These are phyloP conservation scores for Idaea straminata DNA, from an alignment of 2,888 invertebrate species.

Conservation along the genomic window DNA sequence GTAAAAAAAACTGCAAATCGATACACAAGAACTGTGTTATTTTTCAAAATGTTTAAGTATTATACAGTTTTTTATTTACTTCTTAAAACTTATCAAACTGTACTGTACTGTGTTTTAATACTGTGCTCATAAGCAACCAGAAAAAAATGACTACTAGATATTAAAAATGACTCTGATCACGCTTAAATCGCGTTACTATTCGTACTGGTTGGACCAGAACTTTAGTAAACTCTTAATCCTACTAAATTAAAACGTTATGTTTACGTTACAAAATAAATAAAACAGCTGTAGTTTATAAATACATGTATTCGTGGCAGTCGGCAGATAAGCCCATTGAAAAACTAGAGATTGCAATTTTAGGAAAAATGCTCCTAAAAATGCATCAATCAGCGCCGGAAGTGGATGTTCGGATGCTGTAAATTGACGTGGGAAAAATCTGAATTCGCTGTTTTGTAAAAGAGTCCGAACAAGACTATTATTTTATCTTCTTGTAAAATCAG, in stretches of 20 bases:
- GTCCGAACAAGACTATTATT: background rate
- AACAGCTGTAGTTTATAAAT: background rate
- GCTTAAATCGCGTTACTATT: background rate
- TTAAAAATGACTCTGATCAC: background rate
- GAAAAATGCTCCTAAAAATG: background rate
- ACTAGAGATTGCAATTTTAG: background rate
- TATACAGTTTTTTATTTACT: too few species aligned
- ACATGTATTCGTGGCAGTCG: background rate
- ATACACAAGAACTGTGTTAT: too few species aligned
- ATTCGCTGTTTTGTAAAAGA: background rate
- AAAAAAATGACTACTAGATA: background rate
- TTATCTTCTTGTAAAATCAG: too few species aligned
- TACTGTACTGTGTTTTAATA: too few species aligned
- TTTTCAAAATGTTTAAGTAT: too few species aligned
- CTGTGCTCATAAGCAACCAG: too few species aligned
- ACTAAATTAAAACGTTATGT: background rate
- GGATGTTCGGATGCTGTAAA: background rate
- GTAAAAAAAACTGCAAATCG: too few species aligned
- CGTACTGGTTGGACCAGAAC: background rate
- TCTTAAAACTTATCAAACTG: too few species aligned
- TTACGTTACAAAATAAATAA: background rate
- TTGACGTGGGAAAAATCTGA: background rate
- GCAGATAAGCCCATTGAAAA: too few species aligned
- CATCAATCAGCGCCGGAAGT: background rate
- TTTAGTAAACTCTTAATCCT: background rate